phyloP scores from a whole-genome alignment of 2,888 invertebrate species.

The Sturmia bella region DNA sequence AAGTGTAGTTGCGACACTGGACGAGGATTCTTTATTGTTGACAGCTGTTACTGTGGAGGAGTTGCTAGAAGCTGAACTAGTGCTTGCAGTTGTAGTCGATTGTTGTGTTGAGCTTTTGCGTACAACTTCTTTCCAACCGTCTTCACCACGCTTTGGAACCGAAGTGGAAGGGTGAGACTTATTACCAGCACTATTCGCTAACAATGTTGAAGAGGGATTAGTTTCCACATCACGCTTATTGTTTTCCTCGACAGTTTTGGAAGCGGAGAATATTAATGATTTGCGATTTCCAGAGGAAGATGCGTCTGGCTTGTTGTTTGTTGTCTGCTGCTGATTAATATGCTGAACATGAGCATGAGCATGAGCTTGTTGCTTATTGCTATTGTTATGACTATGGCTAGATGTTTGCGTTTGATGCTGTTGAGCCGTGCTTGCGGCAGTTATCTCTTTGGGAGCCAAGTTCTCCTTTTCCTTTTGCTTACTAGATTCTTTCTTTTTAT shows the following conservation, averaged over 20 bases:
- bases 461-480: constrained; percentile 81
- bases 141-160: constrained; percentile 88
- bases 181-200: constrained; percentile 83
- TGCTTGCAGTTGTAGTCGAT: constrained; percentile 63
- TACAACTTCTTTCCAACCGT: constrained; percentile 98
- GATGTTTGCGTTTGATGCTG: constrained; percentile 59
- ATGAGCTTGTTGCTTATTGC: constrained; percentile 49
- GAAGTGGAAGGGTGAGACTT: constrained; percentile 68
- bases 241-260: constrained; percentile 74
- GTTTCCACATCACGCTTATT: constrained; percentile 44
- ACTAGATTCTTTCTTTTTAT: constrained; percentile 73
- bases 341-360: constrained; percentile 47
- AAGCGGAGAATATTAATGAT: constrained; percentile 72
- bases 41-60: constrained; percentile 41
- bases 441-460: constrained; percentile 77
- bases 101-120: constrained; percentile 88
- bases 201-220: constrained; percentile 82
- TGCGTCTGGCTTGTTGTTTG: constrained; percentile 44
- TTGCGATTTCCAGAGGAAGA: constrained; percentile 69
- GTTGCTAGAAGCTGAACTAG: constrained; percentile 41
- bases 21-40: constrained; percentile 48
- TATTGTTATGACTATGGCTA: constrained; percentile 50
- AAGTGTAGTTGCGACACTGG: constrained; percentile 38
- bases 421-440: constrained; percentile 58
- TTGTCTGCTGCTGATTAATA: constrained; percentile 55